These are phyloP conservation scores for Eudorcas thomsonii DNA, from an alignment of 2,113 vertebrate genomes.

Conservation along the genomic window DNA sequence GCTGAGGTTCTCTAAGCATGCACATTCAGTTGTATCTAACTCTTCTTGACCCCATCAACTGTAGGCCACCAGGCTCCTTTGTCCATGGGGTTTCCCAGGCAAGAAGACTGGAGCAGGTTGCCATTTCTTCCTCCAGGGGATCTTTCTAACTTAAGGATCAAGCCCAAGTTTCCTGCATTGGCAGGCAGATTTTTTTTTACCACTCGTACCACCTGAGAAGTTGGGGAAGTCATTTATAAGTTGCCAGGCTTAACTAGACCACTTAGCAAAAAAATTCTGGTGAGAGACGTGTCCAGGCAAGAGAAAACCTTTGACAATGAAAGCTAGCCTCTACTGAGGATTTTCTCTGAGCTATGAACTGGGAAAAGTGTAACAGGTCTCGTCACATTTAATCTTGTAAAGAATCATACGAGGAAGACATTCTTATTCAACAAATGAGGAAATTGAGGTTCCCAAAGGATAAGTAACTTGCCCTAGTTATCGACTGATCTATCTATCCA, in stretches of 20 bases:
- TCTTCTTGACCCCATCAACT: not conserved
- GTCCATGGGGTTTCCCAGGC: not conserved
- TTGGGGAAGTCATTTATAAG: not conserved
- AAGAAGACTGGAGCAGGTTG: not conserved
- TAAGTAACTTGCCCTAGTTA: not conserved
- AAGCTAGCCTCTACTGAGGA: not conserved
- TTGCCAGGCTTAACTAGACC: not conserved
- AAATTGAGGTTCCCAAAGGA: not conserved
- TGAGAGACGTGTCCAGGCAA: not conserved
- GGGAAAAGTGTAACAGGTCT: not conserved
- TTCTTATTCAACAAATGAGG: not conserved
- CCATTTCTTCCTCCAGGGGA: not conserved
- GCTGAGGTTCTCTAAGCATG: not conserved
- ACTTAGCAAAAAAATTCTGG: not conserved
- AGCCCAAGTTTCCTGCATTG: not conserved
- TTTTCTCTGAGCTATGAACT: not conserved
- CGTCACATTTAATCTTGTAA: not conserved
- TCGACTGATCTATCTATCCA: not conserved
- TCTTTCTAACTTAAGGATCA: not conserved
- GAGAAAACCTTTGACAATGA: not conserved
- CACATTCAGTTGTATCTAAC: not conserved
- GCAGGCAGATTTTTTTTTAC: not conserved
- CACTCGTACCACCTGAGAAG: not conserved
- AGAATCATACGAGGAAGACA: not conserved
- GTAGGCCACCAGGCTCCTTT: not conserved